A percentile compares a stretch with the other conserved stretches of the same genome.
Conservation (phyloP, 2,888 invertebrate species). For the Coleophora flavipennella region DNA sequence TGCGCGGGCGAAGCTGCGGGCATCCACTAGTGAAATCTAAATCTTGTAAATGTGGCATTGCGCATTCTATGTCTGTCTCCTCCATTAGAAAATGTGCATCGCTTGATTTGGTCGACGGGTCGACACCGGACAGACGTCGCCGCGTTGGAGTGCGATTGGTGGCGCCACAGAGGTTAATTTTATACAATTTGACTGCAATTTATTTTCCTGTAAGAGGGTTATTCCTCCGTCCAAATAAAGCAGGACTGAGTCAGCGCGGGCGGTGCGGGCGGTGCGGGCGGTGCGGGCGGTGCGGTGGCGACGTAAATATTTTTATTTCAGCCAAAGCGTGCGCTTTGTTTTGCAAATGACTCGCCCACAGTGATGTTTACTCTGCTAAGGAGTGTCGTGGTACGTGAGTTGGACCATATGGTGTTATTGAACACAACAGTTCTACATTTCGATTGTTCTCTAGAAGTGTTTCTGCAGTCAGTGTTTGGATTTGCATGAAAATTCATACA, state of each 20-base stretch:
- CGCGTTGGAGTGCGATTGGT: too few relatives aligned
- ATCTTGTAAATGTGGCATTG: too few relatives aligned
- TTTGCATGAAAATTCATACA: too few relatives aligned
- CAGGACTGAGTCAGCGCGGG: conserved; percentile 57
- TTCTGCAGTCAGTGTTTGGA: background rate
- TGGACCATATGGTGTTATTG: conserved; percentile 35
- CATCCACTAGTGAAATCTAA: too few relatives aligned
- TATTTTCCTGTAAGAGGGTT: conserved; percentile 52
- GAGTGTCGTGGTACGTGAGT: conserved; percentile 40
- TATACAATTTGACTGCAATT: conserved; percentile 45
- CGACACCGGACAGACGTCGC: too few relatives aligned
- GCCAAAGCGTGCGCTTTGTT: conserved; percentile 55
- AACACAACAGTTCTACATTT: background rate
- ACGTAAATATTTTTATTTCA: conserved; percentile 69
- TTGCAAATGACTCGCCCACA: conserved; percentile 59
- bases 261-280: too few relatives aligned
- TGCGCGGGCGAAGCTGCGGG: too few relatives aligned
- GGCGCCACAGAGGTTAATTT: conserved; percentile 12
- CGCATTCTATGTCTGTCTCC: too few relatives aligned
- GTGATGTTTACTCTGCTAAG: conserved; percentile 47
- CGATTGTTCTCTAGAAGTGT: conserved; percentile 8
- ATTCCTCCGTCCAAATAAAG: conserved; percentile 58
- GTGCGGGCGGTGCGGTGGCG: too few relatives aligned
- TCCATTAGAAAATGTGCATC: too few relatives aligned
- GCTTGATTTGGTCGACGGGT: too few relatives aligned